A percentile compares a stretch with the other conserved stretches of the same genome.
These are phyloP conservation scores for Hemitrygon akajei DNA, from an alignment of 2,797 vertebrate genomes.

Conservation along the genomic window DNA sequence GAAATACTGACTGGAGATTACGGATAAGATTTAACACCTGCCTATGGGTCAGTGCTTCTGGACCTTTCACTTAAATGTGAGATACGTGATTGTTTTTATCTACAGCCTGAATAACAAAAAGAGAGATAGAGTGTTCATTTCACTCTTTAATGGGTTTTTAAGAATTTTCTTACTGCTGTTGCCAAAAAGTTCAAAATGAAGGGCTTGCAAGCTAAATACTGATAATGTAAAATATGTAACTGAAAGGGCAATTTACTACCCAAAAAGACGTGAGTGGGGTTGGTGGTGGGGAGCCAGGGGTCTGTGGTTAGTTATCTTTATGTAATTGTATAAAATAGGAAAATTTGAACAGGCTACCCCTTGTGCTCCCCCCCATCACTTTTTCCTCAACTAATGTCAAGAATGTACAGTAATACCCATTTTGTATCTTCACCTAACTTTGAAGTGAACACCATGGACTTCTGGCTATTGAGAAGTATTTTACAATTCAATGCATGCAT, in stretches of 20 bases:
- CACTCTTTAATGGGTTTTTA: neutral
- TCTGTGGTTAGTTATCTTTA: neutral
- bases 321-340: neutral
- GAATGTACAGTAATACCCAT: neutral
- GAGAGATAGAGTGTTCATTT: neutral
- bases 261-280: neutral
- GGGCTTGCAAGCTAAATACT: neutral
- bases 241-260: neutral
- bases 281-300: too few relatives aligned
- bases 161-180: neutral
- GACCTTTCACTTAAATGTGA: neutral
- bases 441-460: neutral
- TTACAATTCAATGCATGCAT: neutral
- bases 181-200: neutral
- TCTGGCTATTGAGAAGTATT: neutral
- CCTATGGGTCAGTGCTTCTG: neutral
- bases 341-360: neutral
- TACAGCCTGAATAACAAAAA: neutral
- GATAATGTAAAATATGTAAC: neutral
- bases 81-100: neutral
- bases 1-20: neutral
- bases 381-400: neutral
- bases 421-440: neutral
- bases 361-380: neutral
- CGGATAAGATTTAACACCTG: neutral